A percentile compares a stretch with the other conserved stretches of the same genome.
phyloP scores from a whole-genome alignment of 1,140 invertebrate species.

The Drosophila pruinosa region DNA sequence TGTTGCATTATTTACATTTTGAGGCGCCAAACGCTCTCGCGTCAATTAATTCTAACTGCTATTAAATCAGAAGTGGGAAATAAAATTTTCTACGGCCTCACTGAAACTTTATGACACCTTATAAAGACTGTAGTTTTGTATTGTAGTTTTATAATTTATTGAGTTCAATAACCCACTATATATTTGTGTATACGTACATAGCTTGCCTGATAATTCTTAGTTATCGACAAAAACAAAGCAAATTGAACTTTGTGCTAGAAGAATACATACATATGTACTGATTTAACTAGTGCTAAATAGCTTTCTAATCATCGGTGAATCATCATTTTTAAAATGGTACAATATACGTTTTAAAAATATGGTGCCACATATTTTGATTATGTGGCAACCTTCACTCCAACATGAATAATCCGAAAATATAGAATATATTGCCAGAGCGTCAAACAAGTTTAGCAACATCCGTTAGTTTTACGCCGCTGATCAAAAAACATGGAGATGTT shows the following conservation, averaged over 20 bases:
- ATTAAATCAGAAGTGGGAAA: conserved; percentile 48
- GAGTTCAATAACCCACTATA: conserved; percentile 41
- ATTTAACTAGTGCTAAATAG: not conserved
- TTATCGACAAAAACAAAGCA: conserved; percentile 52
- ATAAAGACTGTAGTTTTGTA: conserved; percentile 51
- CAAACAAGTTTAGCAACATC: not conserved
- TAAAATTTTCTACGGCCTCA: conserved; percentile 35
- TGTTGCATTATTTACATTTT: not conserved
- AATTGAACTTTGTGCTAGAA: conserved; percentile 53
- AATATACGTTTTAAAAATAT: not conserved
- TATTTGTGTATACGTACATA: conserved; percentile 20
- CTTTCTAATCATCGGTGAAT: not conserved
- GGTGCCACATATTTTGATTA: not conserved
- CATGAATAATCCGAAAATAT: not conserved
- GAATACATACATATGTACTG: not conserved
- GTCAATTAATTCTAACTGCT: not conserved
- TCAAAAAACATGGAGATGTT: conserved; percentile 27
- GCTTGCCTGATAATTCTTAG: conserved; percentile 60
- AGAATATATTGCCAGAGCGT: conserved; percentile 2
- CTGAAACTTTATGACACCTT: conserved; percentile 14
- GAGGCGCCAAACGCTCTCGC: not conserved
- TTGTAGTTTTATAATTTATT: conserved; percentile 31
- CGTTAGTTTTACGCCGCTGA: not conserved
- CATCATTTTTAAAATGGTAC: not conserved
- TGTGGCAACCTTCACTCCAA: not conserved